Percentiles rank a stretch among this genome's conserved stretches.
phyloP scores from a whole-genome alignment of 2,888 invertebrate species.

The Rhamphomyia laevipes region DNA sequence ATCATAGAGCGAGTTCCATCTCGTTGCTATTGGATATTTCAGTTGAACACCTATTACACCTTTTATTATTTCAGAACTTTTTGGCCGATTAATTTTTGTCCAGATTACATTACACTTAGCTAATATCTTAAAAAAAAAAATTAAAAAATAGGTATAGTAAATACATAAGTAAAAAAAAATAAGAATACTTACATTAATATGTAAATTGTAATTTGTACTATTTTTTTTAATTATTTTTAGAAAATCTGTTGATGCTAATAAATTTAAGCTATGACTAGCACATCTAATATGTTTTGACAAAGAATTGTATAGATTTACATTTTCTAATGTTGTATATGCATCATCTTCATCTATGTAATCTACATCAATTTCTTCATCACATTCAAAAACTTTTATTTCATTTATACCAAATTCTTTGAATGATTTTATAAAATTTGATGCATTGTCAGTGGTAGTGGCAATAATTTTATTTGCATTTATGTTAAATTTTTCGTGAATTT shows the following conservation, averaged over 20 bases:
- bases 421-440: neutral
- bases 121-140: too few relatives aligned
- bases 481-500: neutral
- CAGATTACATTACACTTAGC: slow-evolving; percentile 2
- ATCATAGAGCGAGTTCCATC: slow-evolving; percentile 14
- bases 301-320: neutral
- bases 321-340: neutral
- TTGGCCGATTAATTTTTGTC: slow-evolving; percentile 10
- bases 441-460: neutral
- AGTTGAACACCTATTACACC: slow-evolving; percentile 7
- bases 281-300: neutral
- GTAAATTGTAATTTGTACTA: neutral
- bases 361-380: neutral
- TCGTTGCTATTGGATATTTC: slow-evolving; percentile 10
- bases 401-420: neutral
- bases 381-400: neutral
- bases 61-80: slow-evolving; percentile 9
- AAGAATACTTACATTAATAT: neutral
- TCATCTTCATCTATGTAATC: neutral
- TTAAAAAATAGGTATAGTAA: too few relatives aligned
- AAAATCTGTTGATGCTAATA: neutral
- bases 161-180: too few relatives aligned
- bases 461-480: neutral
- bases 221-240: neutral
- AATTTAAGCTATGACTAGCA: neutral